These are phyloP conservation scores for Charaxes varanes DNA, from an alignment of 1,140 invertebrate genomes.

Conservation along the genomic window DNA sequence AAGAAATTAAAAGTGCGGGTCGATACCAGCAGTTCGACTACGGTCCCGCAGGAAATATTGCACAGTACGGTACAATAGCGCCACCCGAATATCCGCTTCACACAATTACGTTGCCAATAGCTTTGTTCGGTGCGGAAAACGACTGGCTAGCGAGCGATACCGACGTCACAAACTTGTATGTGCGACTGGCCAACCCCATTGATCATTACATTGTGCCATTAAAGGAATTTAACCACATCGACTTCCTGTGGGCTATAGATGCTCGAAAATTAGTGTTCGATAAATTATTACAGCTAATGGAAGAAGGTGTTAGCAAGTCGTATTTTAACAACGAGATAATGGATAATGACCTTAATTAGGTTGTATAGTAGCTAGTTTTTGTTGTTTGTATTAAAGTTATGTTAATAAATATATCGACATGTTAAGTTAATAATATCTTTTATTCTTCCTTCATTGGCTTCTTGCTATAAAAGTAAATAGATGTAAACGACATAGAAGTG, in stretches of 20 bases:
- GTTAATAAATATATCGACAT: too few relatives aligned
- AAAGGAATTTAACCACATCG: slow-evolving; percentile 81
- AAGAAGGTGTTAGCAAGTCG: slow-evolving; percentile 37
- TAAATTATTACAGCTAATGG: slow-evolving; percentile 69
- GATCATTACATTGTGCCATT: slow-evolving; percentile 75
- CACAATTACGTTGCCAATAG: slow-evolving; percentile 80
- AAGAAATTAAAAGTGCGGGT: slow-evolving; percentile 77
- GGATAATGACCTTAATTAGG: slow-evolving; percentile 2
- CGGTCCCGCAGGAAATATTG: slow-evolving; percentile 74
- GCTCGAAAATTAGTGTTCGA: slow-evolving; percentile 78
- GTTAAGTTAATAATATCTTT: too few relatives aligned
- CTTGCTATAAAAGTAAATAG: too few relatives aligned
- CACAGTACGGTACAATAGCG: slow-evolving; percentile 72
- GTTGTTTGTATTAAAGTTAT: background rate
- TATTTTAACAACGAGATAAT: slow-evolving; percentile 6
- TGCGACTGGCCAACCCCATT: slow-evolving; percentile 57
- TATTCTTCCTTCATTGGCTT: too few relatives aligned
- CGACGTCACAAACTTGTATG: slow-evolving; percentile 59
- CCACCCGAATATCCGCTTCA: slow-evolving; percentile 82
- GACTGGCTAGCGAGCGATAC: slow-evolving; percentile 80
- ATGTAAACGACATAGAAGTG: too few relatives aligned
- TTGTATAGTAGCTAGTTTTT: background rate
- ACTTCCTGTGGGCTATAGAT: slow-evolving; percentile 81
- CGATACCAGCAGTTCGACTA: slow-evolving; percentile 82
- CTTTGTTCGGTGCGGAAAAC: slow-evolving; percentile 80